Conservation (phyloP, 2,113 vertebrate genomes). For the Calypte anna region DNA sequence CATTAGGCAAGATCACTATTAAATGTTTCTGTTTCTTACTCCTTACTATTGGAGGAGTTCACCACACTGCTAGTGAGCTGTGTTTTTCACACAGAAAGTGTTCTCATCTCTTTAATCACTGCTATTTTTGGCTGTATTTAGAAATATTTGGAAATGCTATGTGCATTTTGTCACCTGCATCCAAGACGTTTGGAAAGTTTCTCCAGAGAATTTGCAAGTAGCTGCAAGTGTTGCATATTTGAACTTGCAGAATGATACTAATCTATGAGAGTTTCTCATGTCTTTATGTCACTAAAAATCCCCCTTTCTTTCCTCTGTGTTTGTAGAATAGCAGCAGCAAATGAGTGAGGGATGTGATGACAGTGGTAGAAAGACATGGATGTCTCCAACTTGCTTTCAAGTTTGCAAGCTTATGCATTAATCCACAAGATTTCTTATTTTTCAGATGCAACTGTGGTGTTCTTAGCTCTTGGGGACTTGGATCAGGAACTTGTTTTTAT, state of each 20-base stretch:
- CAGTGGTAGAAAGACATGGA: not conserved
- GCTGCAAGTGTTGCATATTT: not conserved
- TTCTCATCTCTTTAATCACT: not conserved
- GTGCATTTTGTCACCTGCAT: not conserved
- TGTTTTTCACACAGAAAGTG: not conserved
- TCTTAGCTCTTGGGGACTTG: not conserved
- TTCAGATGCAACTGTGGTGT: not conserved
- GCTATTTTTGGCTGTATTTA: not conserved
- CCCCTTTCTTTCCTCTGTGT: not conserved
- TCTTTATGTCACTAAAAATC: not conserved
- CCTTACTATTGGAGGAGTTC: not conserved
- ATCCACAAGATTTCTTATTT: not conserved
- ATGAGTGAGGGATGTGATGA: not conserved
- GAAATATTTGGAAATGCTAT: not conserved
- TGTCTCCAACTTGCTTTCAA: not conserved
- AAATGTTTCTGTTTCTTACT: not conserved
- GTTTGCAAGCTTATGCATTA: not conserved
- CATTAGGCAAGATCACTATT: not conserved
- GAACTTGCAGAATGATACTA: not conserved
- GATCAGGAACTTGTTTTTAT: not conserved
- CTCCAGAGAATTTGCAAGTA: not conserved
- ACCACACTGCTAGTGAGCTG: not conserved
- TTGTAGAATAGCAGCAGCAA: not conserved
- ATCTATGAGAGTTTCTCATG: not conserved
- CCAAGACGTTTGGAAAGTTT: not conserved